These are phyloP conservation scores for Smutsia gigantea DNA, from an alignment of 2,797 vertebrate genomes.

Conservation along the genomic window DNA sequence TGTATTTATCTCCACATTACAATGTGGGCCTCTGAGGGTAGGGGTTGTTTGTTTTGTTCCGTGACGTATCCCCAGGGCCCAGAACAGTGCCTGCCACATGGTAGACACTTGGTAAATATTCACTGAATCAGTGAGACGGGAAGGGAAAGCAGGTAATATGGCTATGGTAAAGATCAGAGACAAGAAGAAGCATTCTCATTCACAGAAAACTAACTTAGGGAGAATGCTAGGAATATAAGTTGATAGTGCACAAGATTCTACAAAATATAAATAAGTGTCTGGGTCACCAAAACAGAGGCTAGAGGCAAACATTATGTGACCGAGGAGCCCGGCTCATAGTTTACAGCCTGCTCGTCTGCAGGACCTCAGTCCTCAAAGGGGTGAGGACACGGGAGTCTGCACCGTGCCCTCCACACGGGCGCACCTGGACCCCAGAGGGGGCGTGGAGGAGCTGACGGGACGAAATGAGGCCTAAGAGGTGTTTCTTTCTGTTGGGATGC, in stretches of 20 bases:
- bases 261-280: background rate
- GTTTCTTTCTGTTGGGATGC: background rate
- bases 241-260: background rate
- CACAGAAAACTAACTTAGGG: background rate
- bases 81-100: background rate
- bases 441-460: background rate
- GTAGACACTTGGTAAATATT: background rate
- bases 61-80: background rate
- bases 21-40: background rate
- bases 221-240: background rate
- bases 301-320: background rate
- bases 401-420: background rate
- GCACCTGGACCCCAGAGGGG: background rate
- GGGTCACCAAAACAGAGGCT: background rate
- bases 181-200: background rate
- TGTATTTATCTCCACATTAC: background rate
- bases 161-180: background rate
- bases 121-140: background rate
- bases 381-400: background rate
- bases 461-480: background rate
- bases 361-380: background rate
- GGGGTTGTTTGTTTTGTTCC: background rate
- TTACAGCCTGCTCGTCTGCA: background rate
- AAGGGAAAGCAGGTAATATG: background rate
- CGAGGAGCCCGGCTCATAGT: background rate